A percentile compares a stretch with the other conserved stretches of the same genome.
Conservation (phyloP, 2,888 invertebrate genomes). For the Brachyptera risi region DNA sequence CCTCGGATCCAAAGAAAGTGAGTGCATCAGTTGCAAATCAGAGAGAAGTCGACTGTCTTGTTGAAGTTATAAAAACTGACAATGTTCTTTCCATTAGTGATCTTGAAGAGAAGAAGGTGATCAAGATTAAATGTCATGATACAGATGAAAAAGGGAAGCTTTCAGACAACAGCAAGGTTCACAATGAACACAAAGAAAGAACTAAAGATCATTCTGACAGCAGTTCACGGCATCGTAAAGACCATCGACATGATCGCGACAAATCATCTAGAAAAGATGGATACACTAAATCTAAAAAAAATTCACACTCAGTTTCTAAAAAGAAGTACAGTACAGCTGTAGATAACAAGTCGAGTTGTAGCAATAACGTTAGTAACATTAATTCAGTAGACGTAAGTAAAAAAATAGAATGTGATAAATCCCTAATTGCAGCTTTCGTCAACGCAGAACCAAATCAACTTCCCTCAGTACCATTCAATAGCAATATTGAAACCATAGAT, state of each 20-base stretch:
- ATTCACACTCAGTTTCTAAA: too few species aligned
- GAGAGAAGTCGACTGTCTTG: too few species aligned
- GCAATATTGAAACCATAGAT: too few species aligned
- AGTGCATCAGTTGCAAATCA: neutral
- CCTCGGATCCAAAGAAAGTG: too few species aligned
- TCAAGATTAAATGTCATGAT: neutral
- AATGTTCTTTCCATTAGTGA: neutral
- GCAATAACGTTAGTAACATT: too few species aligned
- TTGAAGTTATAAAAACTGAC: too few species aligned
- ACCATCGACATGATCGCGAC: conserved; percentile 27
- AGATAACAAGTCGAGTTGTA: conserved; percentile 12
- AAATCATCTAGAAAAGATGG: conserved; percentile 6
- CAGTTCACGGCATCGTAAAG: conserved; percentile 19
- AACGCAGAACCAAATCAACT: neutral
- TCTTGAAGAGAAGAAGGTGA: neutral
- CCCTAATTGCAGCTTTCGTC: neutral
- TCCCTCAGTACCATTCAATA: neutral
- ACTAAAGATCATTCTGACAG: conserved; percentile 23
- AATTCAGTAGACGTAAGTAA: too few species aligned
- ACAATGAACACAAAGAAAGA: conserved; percentile 22
- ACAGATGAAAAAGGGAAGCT: neutral
- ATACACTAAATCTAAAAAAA: neutral
- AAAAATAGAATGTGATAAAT: neutral
- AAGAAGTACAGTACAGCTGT: neutral
- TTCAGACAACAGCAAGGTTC: too few species aligned